Evolutionary conservation across 2,888 invertebrate genomes (phyloP).

Genomic region (Zonitis immaculata): DNA sequence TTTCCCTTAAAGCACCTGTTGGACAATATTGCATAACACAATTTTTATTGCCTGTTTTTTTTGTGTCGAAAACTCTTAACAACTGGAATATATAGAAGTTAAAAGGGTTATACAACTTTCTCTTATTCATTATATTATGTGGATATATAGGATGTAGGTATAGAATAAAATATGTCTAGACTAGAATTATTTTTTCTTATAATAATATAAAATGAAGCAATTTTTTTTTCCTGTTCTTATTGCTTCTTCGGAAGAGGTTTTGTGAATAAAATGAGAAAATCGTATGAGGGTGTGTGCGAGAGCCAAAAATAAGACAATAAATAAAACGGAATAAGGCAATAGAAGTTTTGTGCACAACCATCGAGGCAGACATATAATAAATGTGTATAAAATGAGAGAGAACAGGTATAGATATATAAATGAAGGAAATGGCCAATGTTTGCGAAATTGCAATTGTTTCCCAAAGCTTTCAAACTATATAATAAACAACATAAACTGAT

Average conservation of each 20-base stretch:
- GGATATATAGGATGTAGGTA: not conserved
- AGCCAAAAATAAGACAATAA: conserved; percentile 44
- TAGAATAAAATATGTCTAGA: not conserved
- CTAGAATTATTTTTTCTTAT: not conserved
- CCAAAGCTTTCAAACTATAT: too few relatives aligned
- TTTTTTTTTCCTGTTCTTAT: conserved; percentile 8
- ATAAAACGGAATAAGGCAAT: conserved; percentile 43
- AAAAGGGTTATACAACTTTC: conserved; percentile 12
- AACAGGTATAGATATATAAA: conserved; percentile 40
- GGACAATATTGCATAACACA: conserved; percentile 13
- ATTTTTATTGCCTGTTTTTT: too few relatives aligned
- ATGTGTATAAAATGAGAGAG: conserved; percentile 20
- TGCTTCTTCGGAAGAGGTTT: conserved; percentile 2
- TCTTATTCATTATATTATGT: conserved; percentile 1
- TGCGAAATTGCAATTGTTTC: conserved; percentile 40
- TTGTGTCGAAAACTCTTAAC: not conserved
- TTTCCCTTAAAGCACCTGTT: conserved; percentile 14
- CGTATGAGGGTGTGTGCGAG: conserved; percentile 33
- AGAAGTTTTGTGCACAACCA: conserved; percentile 25
- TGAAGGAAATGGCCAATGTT: conserved; percentile 36
- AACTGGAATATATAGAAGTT: not conserved
- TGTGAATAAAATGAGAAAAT: conserved; percentile 25
- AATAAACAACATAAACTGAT: too few relatives aligned
- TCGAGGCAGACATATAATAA: conserved; percentile 29
- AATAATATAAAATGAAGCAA: conserved; percentile 7